A percentile compares a stretch with the other conserved stretches of the same genome.
These are phyloP conservation scores for Todus mexicanus DNA, from an alignment of 2,797 vertebrate species.

Conservation along the genomic window DNA sequence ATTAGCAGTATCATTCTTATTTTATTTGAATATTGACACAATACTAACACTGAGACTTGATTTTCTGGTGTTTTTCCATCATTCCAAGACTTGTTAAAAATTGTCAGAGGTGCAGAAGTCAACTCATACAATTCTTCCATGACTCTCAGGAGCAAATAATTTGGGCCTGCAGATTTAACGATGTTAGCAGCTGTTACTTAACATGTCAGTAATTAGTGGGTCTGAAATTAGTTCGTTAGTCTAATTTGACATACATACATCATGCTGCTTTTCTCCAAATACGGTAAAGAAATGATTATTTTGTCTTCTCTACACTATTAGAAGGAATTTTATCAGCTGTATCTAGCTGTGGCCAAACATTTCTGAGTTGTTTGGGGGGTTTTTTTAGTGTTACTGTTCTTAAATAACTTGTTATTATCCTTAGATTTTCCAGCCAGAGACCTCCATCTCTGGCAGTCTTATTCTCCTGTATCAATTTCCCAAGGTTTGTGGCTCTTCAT, in stretches of 20 bases:
- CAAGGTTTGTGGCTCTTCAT: neutral
- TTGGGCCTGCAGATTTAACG: neutral
- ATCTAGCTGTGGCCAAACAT: neutral
- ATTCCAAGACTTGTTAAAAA: neutral
- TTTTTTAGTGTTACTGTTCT: neutral
- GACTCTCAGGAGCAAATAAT: neutral
- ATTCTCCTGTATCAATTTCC: neutral
- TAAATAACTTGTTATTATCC: neutral
- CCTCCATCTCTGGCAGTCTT: neutral
- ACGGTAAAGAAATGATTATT: neutral
- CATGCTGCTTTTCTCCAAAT: neutral
- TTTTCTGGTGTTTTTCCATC: neutral
- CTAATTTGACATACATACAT: neutral
- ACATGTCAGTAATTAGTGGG: neutral
- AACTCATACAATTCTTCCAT: neutral
- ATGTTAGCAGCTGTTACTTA: neutral
- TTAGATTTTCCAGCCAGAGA: neutral
- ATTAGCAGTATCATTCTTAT: neutral
- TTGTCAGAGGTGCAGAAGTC: neutral
- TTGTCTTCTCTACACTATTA: neutral
- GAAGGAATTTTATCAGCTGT: neutral
- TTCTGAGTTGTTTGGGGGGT: rapidly evolving
- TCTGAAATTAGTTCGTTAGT: neutral
- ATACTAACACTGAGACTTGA: neutral
- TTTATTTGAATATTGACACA: neutral